Conservation (phyloP, 2,888 invertebrate species). For the Lacanobia oleracea region DNA sequence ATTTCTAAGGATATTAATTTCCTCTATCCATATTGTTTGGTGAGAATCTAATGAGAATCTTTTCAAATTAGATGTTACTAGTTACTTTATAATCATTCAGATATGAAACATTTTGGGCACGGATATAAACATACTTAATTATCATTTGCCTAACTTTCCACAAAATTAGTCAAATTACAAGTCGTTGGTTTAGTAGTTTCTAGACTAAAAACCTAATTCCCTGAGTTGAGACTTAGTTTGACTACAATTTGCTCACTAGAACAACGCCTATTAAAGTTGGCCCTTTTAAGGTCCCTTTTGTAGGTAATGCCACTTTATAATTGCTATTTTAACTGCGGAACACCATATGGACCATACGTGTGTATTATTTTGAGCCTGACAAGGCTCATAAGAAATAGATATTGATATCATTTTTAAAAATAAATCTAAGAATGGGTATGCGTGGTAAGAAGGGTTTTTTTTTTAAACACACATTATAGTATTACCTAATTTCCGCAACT, state of each 20-base stretch:
- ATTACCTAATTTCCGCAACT: background rate
- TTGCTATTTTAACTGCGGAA: conserved; percentile 21
- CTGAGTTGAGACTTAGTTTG: conserved; percentile 52
- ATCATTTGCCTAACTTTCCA: conserved; percentile 50
- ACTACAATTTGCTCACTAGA: conserved; percentile 54
- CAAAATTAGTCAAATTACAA: conserved; percentile 58
- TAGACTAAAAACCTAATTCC: conserved; percentile 54
- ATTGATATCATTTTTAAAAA: background rate
- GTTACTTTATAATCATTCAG: conserved; percentile 5
- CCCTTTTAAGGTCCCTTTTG: conserved; percentile 28
- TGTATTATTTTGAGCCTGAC: background rate
- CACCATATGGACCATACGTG: background rate
- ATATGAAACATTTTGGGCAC: conserved; percentile 15
- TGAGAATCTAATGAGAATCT: too few species aligned
- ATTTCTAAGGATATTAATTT: background rate
- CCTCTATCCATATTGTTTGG: too few species aligned
- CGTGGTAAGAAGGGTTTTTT: too few species aligned
- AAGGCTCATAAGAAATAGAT: too few species aligned
- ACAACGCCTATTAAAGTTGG: conserved; percentile 48
- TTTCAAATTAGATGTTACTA: background rate
- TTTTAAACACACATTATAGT: too few species aligned
- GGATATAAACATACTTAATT: conserved; percentile 44
- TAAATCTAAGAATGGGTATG: background rate
- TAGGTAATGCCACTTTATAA: conserved; percentile 35
- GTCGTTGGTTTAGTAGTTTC: conserved; percentile 36